Base-by-base conservation (phyloP, 2,113 vertebrate species). In the Platichthys flesus region DNA sequence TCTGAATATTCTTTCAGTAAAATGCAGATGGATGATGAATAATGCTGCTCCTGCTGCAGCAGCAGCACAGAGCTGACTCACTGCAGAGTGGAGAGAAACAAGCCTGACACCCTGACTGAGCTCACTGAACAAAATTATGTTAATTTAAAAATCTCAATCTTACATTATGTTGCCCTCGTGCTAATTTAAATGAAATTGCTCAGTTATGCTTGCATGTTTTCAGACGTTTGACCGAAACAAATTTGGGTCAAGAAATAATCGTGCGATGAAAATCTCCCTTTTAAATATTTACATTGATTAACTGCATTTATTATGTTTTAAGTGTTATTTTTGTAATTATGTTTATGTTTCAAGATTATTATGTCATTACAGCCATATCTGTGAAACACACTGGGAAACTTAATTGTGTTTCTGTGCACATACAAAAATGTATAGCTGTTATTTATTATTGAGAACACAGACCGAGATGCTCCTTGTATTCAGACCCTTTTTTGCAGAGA, bases 11-110 rank as follows among this genome's bases (percentile, higher is more conserved):
- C 9, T 82, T 74, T 49, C 73, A 72, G 31, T 64, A 35, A 42
- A 64, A 78, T 77, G 37, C 54, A 82, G 59, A 76, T 54, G 31
- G 51, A 54, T 54, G 70, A 85, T 76, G 28, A 90, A 89, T 73
- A 79, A 74, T 77, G 66, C 24, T 56, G 18, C 59, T 45, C 15
- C 62, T 84, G 79, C 57, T 79, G 78, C 81, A 75, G 78, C 81
- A 76, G 88, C 84, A 81, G 74, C 47, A 74, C 67, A 37, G 26
- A 47, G 61, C 85, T 86, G 85, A 92, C 85, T 90, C 85, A 84
- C 74, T 77, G 76, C 83, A 76, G 76, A 73, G 60, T 73, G 67
- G 55, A 83, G 77, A 79, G 74, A 88, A 85, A 71, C 67, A 79
- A 65, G 28, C 58, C 61, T 40, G 23, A 71, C 45, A 54, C 51